Evolutionary conservation across 2,113 vertebrate genomes (phyloP), one percentile per base, ranked within the genome.

Genomic region (Burhinus oedicnemus): DNA sequence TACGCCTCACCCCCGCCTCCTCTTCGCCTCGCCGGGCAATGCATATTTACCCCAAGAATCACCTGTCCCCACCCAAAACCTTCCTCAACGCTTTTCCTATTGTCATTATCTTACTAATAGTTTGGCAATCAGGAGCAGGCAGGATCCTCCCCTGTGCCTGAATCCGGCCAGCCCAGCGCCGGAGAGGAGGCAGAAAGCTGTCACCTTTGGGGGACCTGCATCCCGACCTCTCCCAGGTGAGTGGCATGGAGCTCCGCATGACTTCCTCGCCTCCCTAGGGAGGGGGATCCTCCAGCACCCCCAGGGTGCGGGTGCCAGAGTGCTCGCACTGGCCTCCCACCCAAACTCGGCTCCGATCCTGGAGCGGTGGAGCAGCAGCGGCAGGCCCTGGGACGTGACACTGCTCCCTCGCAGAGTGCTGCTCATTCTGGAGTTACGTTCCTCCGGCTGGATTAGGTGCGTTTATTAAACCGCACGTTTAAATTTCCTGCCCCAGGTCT

Each of bases 351-450:
- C 60, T 32, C 72, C 1, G 2, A 5, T 6, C 29, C 52, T 1
- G 1, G 4, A 23, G 36, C 81, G 0, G 1, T 16, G 44, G 16
- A 22, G 25, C 0, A 3, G 64, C 70, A 15, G 58, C 1, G 0
- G 23, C 19, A 27, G 17, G 20, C 12, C 18, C 49, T 6, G 57
- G 36, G 45, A 19, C 3, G 2, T 12, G 47, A 6, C 0, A 1
- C 44, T 17, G 38, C 69, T 44, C 26, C 58, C 51, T 30, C 1
- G 0, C 45, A 30, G 18, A 25, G 82, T 0, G 21, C 12, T 21
- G 1, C 40, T 42, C 18, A 0, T 27, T 45, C 40, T 11, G 58
- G 13, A 29, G 30, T 14, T 9, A 14, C 7, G 1, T 21, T 47
- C 54, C 68, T 70, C 18, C 1, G 3, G 3, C 49, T 29, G 38